Conservation (phyloP, 2,888 invertebrate genomes). For the Stenodema calcarata region DNA sequence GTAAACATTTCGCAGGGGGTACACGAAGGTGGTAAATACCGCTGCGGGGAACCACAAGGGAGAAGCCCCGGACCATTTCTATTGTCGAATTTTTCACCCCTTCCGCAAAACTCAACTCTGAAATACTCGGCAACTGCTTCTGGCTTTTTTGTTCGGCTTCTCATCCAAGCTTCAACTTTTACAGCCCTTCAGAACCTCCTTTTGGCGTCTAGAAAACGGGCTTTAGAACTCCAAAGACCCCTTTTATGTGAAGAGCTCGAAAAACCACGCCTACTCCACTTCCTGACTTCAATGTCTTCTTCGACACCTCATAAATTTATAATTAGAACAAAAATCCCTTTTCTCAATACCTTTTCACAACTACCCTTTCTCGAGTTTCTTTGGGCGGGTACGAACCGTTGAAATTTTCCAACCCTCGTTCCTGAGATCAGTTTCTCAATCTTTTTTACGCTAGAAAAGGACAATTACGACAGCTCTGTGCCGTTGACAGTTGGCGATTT, state of each 20-base stretch:
- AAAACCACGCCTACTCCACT: not conserved
- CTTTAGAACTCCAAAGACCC: not conserved
- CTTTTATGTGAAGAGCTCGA: not conserved
- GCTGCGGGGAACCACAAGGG: conserved; percentile 13
- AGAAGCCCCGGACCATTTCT: not conserved
- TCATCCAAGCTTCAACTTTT: not conserved
- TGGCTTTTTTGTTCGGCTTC: not conserved
- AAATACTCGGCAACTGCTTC: not conserved
- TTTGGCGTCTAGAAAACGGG: not conserved
- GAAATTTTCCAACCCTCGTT: not conserved
- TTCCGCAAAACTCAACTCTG: not conserved
- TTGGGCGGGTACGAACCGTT: not conserved
- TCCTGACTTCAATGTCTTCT: not conserved
- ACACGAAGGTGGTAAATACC: conserved; percentile 12
- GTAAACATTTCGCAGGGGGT: conserved; percentile 22
- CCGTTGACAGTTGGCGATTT: not conserved
- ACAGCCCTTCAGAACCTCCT: not conserved
- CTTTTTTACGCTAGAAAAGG: not conserved
- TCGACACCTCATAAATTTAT: not conserved
- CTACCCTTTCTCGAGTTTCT: not conserved
- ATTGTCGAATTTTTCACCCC: not conserved
- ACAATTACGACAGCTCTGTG: not conserved
- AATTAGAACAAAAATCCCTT: not conserved
- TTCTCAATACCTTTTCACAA: not conserved
- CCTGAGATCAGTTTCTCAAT: not conserved